Evolutionary conservation across 1,140 invertebrate species (phyloP).

Genomic region (Artemia franciscana): DNA sequence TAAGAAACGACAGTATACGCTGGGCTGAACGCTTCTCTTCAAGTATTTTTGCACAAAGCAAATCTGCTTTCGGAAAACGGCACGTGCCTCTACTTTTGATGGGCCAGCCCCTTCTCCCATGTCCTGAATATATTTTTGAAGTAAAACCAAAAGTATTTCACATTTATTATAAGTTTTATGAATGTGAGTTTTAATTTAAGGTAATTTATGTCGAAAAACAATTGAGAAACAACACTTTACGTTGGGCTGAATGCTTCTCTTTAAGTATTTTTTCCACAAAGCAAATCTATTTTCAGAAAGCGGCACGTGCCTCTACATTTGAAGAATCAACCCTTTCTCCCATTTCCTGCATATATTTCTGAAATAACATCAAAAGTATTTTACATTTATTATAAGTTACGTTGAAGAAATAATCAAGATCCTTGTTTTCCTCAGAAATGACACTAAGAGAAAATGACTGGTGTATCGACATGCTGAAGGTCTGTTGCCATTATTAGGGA

Average conservation of each 20-base stretch:
- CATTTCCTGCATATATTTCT: conserved; percentile 13
- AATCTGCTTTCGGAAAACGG: conserved; percentile 37
- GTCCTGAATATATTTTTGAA: conserved; percentile 13
- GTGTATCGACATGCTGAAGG: too few relatives aligned
- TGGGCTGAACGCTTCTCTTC: conserved; percentile 66
- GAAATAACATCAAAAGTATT: conserved; percentile 4
- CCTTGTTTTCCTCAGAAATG: too few relatives aligned
- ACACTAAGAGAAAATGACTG: too few relatives aligned
- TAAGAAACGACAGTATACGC: conserved; percentile 75
- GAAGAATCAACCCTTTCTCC: conserved; percentile 19
- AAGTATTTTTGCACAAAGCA: conserved; percentile 46
- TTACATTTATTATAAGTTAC: background rate
- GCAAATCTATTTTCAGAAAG: conserved; percentile 39
- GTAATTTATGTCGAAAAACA: too few relatives aligned
- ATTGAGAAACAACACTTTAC: conserved; percentile 77
- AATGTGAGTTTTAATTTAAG: background rate
- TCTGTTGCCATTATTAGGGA: too few relatives aligned
- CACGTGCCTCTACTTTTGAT: conserved; percentile 24
- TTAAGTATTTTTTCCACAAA: conserved; percentile 49
- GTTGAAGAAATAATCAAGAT: too few relatives aligned
- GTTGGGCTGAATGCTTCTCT: conserved; percentile 65
- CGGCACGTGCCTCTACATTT: conserved; percentile 25
- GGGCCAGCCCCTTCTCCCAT: conserved; percentile 18
- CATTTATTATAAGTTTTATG: background rate
- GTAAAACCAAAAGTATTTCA: conserved; percentile 1